Evolutionary conservation across 2,888 invertebrate species (phyloP).

Genomic region (Melinopterus prodromus): DNA sequence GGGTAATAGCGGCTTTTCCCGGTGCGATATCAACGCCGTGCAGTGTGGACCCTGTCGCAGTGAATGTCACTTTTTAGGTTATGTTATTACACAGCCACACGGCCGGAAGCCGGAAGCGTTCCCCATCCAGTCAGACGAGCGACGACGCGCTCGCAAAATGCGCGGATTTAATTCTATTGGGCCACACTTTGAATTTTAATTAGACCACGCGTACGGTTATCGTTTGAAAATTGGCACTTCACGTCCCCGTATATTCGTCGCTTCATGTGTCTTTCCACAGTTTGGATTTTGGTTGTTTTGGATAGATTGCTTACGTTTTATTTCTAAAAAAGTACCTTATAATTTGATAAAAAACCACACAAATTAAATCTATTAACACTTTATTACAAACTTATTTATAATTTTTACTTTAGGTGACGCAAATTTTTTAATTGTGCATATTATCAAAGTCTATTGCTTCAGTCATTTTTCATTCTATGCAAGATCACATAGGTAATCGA

Average conservation of each 20-base stretch:
- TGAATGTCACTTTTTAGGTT: slow-evolving; percentile 45
- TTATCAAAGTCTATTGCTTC: no score
- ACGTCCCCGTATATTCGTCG: neutral
- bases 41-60: slow-evolving; percentile 49
- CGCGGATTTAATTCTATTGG: slow-evolving; percentile 23
- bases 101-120: neutral
- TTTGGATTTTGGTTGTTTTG: neutral
- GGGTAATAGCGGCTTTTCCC: slow-evolving; percentile 42
- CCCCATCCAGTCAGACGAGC: slow-evolving; percentile 8
- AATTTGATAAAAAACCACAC: no score
- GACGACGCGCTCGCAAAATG: slow-evolving; percentile 8
- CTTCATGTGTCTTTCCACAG: neutral
- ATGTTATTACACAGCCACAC: slow-evolving; percentile 37
- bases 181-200: slow-evolving; percentile 22
- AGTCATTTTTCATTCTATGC: no score
- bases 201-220: slow-evolving; percentile 14
- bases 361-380: no score
- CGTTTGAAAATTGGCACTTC: slow-evolving; percentile 13
- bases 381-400: no score
- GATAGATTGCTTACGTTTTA: no score
- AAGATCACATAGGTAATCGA: no score
- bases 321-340: no score
- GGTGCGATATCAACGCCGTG: slow-evolving; percentile 46
- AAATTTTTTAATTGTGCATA: no score
- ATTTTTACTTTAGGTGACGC: no score